Conservation (phyloP, 2,797 vertebrate genomes). For the Gorsachius magnificus region DNA sequence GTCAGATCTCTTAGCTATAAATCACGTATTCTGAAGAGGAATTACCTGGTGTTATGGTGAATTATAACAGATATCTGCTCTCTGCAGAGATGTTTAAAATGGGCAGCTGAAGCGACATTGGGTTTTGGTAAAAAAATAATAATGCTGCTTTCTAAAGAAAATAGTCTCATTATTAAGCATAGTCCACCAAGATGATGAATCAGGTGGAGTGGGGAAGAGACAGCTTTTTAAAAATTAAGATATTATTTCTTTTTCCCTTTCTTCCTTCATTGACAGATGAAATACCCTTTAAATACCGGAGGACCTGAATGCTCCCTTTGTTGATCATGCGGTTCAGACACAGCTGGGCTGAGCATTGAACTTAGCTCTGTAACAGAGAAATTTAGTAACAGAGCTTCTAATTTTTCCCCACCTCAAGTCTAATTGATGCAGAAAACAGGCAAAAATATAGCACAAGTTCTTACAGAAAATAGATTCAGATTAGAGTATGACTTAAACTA, state of each 20-base stretch:
- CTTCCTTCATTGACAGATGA: not conserved
- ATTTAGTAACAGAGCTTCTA: not conserved
- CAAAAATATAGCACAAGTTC: not conserved
- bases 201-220: not conserved
- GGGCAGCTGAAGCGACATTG: not conserved
- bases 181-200: not conserved
- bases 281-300: not conserved
- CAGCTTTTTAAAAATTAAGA: not conserved
- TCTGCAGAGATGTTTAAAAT: conserved; percentile 1
- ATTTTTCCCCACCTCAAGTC: not conserved
- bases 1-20: not conserved
- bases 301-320: not conserved
- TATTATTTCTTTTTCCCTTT: not conserved
- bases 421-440: not conserved
- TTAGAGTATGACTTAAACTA: not conserved
- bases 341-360: not conserved
- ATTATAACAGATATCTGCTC: not conserved
- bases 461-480: not conserved
- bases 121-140: not conserved
- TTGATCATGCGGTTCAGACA: not conserved
- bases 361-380: not conserved
- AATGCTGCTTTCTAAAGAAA: conserved; percentile 7
- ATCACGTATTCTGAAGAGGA: not conserved
- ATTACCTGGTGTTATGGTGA: not conserved
- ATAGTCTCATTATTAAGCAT: not conserved